Evolutionary conservation across 2,888 invertebrate genomes (phyloP).

Genomic region (Ypsolopha scabrella): DNA sequence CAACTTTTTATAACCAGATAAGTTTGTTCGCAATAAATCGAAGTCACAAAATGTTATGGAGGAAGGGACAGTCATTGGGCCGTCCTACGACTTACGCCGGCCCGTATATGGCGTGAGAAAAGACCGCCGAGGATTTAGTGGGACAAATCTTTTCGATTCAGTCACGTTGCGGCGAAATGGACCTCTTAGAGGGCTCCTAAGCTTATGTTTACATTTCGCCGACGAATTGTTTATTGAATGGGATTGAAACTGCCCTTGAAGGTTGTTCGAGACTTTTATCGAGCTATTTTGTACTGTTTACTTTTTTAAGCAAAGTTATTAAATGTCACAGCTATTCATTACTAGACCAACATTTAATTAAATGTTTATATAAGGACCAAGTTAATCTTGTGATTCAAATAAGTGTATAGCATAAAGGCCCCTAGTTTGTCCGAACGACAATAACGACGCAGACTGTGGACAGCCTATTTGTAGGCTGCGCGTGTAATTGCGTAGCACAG

Average conservation of each 20-base stretch:
- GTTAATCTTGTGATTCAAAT: too few relatives aligned
- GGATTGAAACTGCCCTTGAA: conserved; percentile 20
- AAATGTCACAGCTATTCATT: too few relatives aligned
- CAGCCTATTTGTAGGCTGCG: conserved; percentile 15
- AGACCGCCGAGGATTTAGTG: conserved; percentile 52
- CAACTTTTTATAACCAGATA: too few relatives aligned
- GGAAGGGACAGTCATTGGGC: too few relatives aligned
- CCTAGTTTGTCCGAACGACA: too few relatives aligned
- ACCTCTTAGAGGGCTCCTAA: conserved; percentile 58
- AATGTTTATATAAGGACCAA: too few relatives aligned
- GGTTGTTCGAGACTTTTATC: background rate
- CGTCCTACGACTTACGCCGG: too few relatives aligned
- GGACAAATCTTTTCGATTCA: conserved; percentile 64
- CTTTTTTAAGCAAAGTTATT: background rate
- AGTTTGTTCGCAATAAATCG: too few relatives aligned
- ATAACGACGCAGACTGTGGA: too few relatives aligned
- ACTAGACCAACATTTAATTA: too few relatives aligned
- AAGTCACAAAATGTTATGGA: too few relatives aligned
- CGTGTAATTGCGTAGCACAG: conserved; percentile 48
- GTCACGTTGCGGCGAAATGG: conserved; percentile 58
- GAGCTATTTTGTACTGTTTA: background rate
- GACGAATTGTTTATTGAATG: conserved; percentile 46
- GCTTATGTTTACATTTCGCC: conserved; percentile 51
- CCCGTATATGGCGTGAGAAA: conserved; percentile 26
- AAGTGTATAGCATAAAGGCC: too few relatives aligned